Evolutionary conservation across 2,797 vertebrate species (phyloP).

Genomic region (Macropus fuliginosus): DNA sequence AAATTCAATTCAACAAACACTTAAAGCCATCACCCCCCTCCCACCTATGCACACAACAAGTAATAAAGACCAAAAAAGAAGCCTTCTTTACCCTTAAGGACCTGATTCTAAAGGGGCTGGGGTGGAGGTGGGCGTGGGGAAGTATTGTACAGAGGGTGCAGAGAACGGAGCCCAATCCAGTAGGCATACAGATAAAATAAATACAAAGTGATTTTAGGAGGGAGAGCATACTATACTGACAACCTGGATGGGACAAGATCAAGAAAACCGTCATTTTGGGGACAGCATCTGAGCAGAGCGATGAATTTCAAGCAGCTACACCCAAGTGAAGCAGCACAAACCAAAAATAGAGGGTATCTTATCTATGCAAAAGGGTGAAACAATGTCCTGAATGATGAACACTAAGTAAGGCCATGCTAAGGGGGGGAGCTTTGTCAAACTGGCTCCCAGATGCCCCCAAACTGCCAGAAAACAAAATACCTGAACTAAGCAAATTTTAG

Average conservation of each 20-base stretch:
- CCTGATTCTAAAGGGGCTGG: not conserved
- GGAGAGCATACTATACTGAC: not conserved
- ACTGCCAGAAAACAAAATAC: not conserved
- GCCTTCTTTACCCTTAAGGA: not conserved
- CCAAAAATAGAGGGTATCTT: not conserved
- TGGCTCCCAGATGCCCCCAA: not conserved
- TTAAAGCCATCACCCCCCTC: not conserved
- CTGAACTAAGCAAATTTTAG: not conserved
- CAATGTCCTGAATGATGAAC: not conserved
- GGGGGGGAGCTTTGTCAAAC: not conserved
- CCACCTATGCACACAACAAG: not conserved
- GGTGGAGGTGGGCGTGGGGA: fast-evolving
- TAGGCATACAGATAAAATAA: not conserved
- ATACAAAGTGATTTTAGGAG: not conserved
- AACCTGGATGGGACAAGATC: not conserved
- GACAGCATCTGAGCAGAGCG: not conserved
- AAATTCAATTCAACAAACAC: not conserved
- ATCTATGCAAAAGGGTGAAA: not conserved
- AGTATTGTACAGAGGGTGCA: not conserved
- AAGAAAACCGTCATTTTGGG: not conserved
- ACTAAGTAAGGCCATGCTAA: not conserved
- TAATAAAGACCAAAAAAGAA: not conserved
- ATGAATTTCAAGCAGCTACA: not conserved
- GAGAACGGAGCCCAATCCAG: not conserved
- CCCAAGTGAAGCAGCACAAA: not conserved